Evolutionary conservation across 2,797 vertebrate genomes (phyloP), one percentile per base, ranked within the genome.

Genomic region (Rousettus madagascariensis): DNA sequence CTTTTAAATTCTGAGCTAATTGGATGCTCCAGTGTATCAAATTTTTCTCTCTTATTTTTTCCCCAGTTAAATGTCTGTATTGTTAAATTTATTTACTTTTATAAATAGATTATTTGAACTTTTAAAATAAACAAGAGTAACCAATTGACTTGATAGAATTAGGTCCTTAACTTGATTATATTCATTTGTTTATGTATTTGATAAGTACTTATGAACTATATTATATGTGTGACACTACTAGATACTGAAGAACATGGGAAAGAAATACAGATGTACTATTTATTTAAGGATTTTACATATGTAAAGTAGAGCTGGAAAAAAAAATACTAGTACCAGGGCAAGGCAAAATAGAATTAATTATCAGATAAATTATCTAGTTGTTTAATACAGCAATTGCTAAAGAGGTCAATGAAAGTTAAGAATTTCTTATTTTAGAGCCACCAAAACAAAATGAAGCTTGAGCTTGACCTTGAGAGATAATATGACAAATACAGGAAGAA

Each of bases 1-100:
- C 33, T 93, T 96, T 95, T 87, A 91, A 96, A 95, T 96, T 90
- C 84, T 86, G 66, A 95, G 41, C 38, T 96, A 94, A 97, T 85
- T 93, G 53, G 19, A 61, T 74, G 20, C 6, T 49, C 15, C 20
- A 59, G 10, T 66, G 19, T 87, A 51, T 86, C 94, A 93, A 79
- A n/a, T 12, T 75, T 69, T 61, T 69, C 28, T 22, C 13, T 79
- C 9, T 38, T 51, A 22, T 41, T n/a, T 75, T 6, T 30, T 51
- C 30, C 46, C 1, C 13, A 61, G 26, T 75, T 80, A 79, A 79
- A 36, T 91, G 63, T 49, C 16, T 49, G 36, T 59, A 41, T 80
- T 38, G 0, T 77, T 91, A 78, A 57, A 41, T 82, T 77, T 24
- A 2, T 69, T 69, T 77, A 33, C 20, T 84, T 85, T 87, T 71